Evolutionary conservation across 2,888 invertebrate genomes (phyloP), one percentile per base, ranked within the genome.

Genomic region (Mythimna lalbum): DNA sequence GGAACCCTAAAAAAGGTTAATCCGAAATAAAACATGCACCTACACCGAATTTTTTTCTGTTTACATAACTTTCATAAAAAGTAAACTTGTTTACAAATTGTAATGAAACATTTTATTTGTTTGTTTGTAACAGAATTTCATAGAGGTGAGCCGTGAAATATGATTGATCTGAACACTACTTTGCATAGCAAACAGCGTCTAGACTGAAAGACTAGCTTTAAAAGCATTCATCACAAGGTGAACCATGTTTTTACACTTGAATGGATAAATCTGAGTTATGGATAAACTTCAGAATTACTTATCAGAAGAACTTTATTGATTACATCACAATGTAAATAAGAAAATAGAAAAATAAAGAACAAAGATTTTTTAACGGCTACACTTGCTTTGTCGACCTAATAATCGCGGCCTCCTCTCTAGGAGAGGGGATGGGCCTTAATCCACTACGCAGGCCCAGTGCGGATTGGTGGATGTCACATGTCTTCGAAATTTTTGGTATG

Each of bases 161-260:
- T 64, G 63, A 79, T 73, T 49, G 27, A 67, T 67, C 21, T 39
- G 47, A 61, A 50, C n/a, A 39, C 27, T 12, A 12, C 5, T 61
- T 75, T 66, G n/a, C 55, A 56, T 75, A 43, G 23, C 53, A 61
- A 81, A 62, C 31, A 70, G 12, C 7, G 57, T 81, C 78, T 67
- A 64, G 63, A 67, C 71, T 23, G 6, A 39, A 12, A 23, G 23
- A 27, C 43, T 19, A 31, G 10, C 47, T 76, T 36, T 27, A 43
- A 53, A 27, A 55, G 23, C 33, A n/a, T 31, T 33, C 27, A 9
- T 49, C 36, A 23, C 21, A 47, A 33, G n/a, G 27, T 36, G 12
- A 57, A 9, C 0, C 19, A 6, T 49, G n/a, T 43, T 56, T 43
- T 67, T 4, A 17, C 27, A 33, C 27, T 75, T 31, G 21, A 76